These are phyloP conservation scores for Ophonus ardosiacus DNA, from an alignment of 2,888 invertebrate genomes.

Conservation along the genomic window DNA sequence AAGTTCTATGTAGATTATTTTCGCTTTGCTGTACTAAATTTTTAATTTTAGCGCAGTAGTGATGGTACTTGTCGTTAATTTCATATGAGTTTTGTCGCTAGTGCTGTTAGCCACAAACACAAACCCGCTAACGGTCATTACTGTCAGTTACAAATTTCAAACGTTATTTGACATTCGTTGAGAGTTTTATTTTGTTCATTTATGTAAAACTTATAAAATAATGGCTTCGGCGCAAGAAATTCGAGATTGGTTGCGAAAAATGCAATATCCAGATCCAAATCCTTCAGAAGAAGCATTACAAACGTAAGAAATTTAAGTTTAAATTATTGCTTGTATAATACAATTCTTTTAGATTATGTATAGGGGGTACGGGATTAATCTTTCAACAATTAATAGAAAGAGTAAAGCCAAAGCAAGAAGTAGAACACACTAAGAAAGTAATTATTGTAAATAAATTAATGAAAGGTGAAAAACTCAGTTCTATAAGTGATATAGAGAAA, in stretches of 20 bases:
- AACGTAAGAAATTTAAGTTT: slow-evolving; percentile 4
- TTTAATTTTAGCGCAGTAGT: background rate
- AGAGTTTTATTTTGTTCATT: background rate
- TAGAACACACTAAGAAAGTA: slow-evolving; percentile 28
- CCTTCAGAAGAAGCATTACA: slow-evolving; percentile 56
- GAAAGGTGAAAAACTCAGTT: background rate
- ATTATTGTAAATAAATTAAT: slow-evolving; percentile 21
- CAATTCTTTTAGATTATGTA: slow-evolving; percentile 40
- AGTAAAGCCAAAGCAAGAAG: slow-evolving; percentile 42
- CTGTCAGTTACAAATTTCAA: background rate
- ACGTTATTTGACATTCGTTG: background rate
- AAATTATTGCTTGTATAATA: background rate
- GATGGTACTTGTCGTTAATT: slow-evolving; percentile 1
- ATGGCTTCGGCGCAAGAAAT: slow-evolving; percentile 43
- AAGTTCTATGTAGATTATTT: too few relatives aligned
- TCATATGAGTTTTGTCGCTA: background rate
- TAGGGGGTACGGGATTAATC: slow-evolving; percentile 30
- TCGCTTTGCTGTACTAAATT: too few relatives aligned
- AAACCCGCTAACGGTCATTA: background rate
- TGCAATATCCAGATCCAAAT: slow-evolving; percentile 50
- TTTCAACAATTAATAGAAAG: slow-evolving; percentile 54
- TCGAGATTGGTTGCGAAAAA: slow-evolving; percentile 51
- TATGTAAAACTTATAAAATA: background rate
- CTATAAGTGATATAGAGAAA: slow-evolving; percentile 8
- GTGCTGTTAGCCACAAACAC: background rate